Conservation (phyloP, 2,888 invertebrate species). For the Bombylius major region DNA sequence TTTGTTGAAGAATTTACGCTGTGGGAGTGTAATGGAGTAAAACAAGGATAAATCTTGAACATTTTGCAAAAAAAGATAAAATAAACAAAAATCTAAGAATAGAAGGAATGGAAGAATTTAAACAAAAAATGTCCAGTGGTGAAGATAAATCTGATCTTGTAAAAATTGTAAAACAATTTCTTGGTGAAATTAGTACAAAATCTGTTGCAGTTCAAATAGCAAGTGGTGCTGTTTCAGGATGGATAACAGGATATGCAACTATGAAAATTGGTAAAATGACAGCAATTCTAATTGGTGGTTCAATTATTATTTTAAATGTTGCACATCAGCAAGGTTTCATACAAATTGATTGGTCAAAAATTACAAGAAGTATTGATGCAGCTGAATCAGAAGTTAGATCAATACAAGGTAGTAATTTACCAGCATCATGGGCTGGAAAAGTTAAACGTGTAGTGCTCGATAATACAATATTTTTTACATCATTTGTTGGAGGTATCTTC, state of each 20-base stretch:
- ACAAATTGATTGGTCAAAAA: conserved; percentile 81
- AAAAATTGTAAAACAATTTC: conserved; percentile 50
- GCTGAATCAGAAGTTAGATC: conserved; percentile 65
- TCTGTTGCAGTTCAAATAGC: conserved; percentile 78
- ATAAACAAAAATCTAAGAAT: too few species aligned
- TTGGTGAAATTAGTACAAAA: conserved; percentile 65
- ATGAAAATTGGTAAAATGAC: conserved; percentile 81
- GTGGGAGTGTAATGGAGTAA: too few species aligned
- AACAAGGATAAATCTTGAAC: too few species aligned
- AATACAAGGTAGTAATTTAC: conserved; percentile 61
- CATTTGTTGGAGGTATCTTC: too few species aligned
- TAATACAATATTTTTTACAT: too few species aligned
- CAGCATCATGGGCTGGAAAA: conserved; percentile 55
- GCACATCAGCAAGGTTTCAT: conserved; percentile 91
- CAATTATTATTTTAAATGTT: conserved; percentile 76
- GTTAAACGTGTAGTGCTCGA: too few species aligned
- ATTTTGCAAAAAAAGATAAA: too few species aligned
- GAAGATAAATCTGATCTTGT: too few species aligned
- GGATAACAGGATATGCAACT: conserved; percentile 38
- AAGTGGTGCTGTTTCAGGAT: conserved; percentile 79
- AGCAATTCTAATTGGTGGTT: conserved; percentile 82
- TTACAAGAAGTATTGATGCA: conserved; percentile 69
- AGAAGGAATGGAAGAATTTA: too few species aligned
- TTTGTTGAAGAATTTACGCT: too few species aligned
- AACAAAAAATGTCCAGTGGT: too few species aligned